Evolutionary conservation across 2,888 invertebrate species (phyloP).

Genomic region (Apantesis nais): DNA sequence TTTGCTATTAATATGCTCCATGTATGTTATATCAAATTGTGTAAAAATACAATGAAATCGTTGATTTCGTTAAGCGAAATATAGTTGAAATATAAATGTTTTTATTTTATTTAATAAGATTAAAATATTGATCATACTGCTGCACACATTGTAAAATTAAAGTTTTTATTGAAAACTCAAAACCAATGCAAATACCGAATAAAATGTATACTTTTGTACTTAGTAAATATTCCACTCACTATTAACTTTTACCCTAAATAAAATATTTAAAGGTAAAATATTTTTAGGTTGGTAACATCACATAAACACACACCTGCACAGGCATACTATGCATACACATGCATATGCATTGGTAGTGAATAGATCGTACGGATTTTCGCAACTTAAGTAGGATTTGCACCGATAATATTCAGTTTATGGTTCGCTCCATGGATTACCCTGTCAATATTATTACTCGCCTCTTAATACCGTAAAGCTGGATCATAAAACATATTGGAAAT

Average conservation of each 20-base stretch:
- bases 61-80: neutral
- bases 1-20: too few species aligned
- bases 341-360: slow-evolving; percentile 13
- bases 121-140: too few species aligned
- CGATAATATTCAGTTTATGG: slow-evolving; percentile 78
- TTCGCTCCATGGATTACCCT: slow-evolving; percentile 72
- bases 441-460: slow-evolving; percentile 83
- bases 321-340: neutral
- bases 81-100: neutral
- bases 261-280: neutral
- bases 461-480: slow-evolving; percentile 82
- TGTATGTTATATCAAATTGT: too few species aligned
- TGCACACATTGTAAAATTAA: neutral
- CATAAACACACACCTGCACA: neutral
- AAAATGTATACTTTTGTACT: too few species aligned
- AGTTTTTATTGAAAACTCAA: too few species aligned
- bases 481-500: slow-evolving; percentile 82
- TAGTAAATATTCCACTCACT: neutral
- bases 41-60: neutral
- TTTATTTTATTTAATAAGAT: neutral
- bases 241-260: neutral
- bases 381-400: slow-evolving; percentile 75
- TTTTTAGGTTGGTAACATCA: neutral
- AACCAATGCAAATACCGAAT: too few species aligned
- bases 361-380: slow-evolving; percentile 62